A percentile compares a stretch with the other conserved stretches of the same genome.
phyloP scores from a whole-genome alignment of 2,113 vertebrate species.

The Xiphorhynchus elegans region DNA sequence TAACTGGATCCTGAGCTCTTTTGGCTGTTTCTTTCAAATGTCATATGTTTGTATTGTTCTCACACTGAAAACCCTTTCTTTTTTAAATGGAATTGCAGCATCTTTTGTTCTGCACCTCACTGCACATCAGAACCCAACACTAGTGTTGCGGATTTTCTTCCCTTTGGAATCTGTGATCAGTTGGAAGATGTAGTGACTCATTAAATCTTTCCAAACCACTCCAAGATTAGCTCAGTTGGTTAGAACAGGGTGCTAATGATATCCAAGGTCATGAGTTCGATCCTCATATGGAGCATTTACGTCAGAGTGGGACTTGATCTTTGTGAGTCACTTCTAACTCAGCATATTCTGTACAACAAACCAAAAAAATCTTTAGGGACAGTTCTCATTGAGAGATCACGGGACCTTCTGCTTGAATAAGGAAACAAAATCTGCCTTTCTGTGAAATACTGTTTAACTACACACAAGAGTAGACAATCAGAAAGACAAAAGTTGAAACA shows the following conservation, averaged over 20 bases:
- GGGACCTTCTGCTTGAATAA: neutral
- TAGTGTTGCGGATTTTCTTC: neutral
- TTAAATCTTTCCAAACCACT: neutral
- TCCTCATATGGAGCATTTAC: neutral
- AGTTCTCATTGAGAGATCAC: neutral
- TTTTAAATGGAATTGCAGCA: neutral
- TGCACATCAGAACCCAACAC: neutral
- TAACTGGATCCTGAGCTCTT: neutral
- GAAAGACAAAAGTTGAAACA: slow-evolving; percentile 18
- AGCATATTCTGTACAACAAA: neutral
- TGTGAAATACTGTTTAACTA: neutral
- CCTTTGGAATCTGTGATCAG: neutral
- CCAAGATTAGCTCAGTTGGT: neutral
- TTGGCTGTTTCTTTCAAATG: neutral
- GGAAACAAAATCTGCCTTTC: neutral
- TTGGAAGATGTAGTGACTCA: neutral
- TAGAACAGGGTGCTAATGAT: neutral
- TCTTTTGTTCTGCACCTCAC: neutral
- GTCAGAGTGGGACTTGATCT: neutral
- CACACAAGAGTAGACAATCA: neutral
- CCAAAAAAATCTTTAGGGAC: neutral
- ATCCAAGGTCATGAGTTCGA: neutral
- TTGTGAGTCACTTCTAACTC: neutral
- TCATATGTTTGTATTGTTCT: neutral
- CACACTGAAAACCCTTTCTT: neutral